Evolutionary conservation across 2,888 invertebrate species (phyloP).

Genomic region (Eristalinus sepulchralis): DNA sequence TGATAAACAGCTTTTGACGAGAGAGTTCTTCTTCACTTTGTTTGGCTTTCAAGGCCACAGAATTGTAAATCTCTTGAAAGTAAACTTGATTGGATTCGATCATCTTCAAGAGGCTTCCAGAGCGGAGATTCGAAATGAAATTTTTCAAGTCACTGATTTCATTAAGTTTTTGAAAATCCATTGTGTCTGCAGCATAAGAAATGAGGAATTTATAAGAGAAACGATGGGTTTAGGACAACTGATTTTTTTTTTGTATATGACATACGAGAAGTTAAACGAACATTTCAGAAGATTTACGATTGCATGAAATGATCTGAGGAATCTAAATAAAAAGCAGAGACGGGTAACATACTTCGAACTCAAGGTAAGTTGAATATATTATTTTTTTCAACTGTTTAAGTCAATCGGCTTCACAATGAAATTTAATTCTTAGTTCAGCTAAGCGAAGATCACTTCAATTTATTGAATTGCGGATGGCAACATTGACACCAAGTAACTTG

Average conservation of each 20-base stretch:
- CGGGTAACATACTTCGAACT: no score
- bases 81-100: constrained; percentile 40
- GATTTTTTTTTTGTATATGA: background rate
- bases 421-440: no score
- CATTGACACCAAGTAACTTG: no score
- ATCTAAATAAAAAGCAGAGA: no score
- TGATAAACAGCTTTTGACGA: background rate
- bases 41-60: constrained; percentile 7
- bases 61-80: constrained; percentile 27
- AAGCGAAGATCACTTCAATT: no score
- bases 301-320: no score
- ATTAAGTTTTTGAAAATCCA: constrained; percentile 28
- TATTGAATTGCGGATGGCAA: no score
- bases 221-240: background rate
- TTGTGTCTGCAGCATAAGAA: background rate
- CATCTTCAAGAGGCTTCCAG: constrained; percentile 29
- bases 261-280: no score
- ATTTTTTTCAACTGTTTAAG: no score
- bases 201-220: background rate
- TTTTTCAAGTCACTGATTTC: constrained; percentile 33
- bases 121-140: constrained; percentile 31
- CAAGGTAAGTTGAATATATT: no score
- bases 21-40: constrained; percentile 34
- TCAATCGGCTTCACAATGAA: no score
- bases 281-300: no score